Percentiles rank a stretch among this genome's conserved stretches.
Conservation (phyloP, 2,797 vertebrate species). For the Tauraco hartlaubi region DNA sequence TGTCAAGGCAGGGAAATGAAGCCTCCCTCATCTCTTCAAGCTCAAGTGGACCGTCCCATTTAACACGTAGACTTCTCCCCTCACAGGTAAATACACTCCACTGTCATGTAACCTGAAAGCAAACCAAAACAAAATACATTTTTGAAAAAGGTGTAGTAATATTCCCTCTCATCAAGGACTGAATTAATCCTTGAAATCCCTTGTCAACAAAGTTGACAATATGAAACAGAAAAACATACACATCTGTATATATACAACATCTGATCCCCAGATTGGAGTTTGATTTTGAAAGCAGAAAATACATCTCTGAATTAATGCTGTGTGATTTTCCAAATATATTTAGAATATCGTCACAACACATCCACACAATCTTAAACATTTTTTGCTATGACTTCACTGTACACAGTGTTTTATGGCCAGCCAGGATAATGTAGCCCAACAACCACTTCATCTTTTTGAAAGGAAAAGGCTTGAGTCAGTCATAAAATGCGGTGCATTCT, state of each 20-base stretch:
- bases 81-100: not conserved
- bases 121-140: not conserved
- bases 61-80: not conserved
- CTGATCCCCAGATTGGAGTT: not conserved
- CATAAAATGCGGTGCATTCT: not conserved
- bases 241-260: not conserved
- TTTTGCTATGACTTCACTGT: not conserved
- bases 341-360: not conserved
- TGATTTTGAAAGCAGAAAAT: not conserved
- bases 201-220: not conserved
- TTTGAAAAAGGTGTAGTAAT: not conserved
- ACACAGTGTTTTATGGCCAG: not conserved
- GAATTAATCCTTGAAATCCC: not conserved
- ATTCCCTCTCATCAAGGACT: not conserved
- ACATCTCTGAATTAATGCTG: not conserved
- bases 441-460: not conserved
- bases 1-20: not conserved
- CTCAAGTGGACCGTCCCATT: not conserved
- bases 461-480: not conserved
- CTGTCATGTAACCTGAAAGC: not conserved
- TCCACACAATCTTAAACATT: not conserved
- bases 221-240: not conserved
- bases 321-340: not conserved
- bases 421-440: not conserved
- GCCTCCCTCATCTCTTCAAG: not conserved